phyloP scores from a whole-genome alignment of 1,140 invertebrate species.

The Galleria mellonella region DNA sequence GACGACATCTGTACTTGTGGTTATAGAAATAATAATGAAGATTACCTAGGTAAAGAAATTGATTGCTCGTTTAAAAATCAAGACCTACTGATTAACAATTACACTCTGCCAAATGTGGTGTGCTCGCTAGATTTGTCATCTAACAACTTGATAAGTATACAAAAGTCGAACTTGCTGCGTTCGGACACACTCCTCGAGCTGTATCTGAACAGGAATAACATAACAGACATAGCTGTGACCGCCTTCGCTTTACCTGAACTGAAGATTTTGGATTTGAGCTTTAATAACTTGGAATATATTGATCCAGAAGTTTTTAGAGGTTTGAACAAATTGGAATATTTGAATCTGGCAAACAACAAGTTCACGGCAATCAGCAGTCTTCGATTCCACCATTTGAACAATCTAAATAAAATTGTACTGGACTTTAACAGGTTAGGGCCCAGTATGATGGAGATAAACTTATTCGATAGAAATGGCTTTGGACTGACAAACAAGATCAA shows the following conservation, averaged over 20 bases:
- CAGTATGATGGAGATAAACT: constrained; percentile 30
- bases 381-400: constrained; percentile 58
- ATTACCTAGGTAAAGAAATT: constrained; percentile 36
- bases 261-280: constrained; percentile 71
- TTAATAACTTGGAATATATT: constrained; percentile 67
- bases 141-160: constrained; percentile 42
- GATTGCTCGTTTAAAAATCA: constrained; percentile 45
- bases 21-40: constrained; percentile 27
- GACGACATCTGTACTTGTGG: constrained; percentile 43
- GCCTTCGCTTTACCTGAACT: constrained; percentile 55
- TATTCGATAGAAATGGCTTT: constrained; percentile 51
- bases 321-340: constrained; percentile 62
- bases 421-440: constrained; percentile 55
- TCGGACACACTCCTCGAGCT: constrained; percentile 36
- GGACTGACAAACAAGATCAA: constrained; percentile 50
- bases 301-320: constrained; percentile 60
- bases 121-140: constrained; percentile 53
- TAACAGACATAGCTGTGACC: constrained; percentile 47
- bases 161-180: constrained; percentile 24
- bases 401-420: constrained; percentile 65
- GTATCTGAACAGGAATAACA: constrained; percentile 54
- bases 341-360: constrained; percentile 74
- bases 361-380: constrained; percentile 58
- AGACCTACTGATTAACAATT: constrained; percentile 23
- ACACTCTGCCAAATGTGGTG: constrained; percentile 30